These are phyloP conservation scores for Holacanthus passer DNA, from an alignment of 2,113 vertebrate genomes.

Conservation along the genomic window DNA sequence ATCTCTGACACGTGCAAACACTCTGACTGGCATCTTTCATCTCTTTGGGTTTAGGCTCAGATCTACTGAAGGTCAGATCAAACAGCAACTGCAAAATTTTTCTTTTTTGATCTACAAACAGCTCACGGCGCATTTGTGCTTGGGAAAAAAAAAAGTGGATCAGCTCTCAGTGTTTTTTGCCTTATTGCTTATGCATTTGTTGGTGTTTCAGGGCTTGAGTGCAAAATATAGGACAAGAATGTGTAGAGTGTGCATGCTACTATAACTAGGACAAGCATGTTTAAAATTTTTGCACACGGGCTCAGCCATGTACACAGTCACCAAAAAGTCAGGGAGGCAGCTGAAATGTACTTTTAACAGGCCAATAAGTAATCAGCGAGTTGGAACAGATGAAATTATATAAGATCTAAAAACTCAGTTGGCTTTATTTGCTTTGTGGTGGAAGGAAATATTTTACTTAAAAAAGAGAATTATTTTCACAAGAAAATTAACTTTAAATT, in stretches of 20 bases:
- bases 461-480: too few species aligned
- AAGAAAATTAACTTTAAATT: not conserved
- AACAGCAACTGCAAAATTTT: slow-evolving; percentile 47
- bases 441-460: not conserved
- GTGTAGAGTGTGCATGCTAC: slow-evolving; percentile 58
- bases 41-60: slow-evolving; percentile 66
- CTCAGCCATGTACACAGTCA: slow-evolving; percentile 19
- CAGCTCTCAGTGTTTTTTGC: slow-evolving; percentile 53
- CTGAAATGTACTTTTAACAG: slow-evolving; percentile 11
- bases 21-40: slow-evolving; percentile 58
- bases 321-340: slow-evolving; percentile 30
- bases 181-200: slow-evolving; percentile 62
- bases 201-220: slow-evolving; percentile 54
- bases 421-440: not conserved
- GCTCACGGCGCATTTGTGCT: slow-evolving; percentile 38
- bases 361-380: slow-evolving; percentile 8
- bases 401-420: slow-evolving; percentile 5
- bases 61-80: slow-evolving; percentile 69
- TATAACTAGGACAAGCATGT: slow-evolving; percentile 38
- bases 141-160: slow-evolving; percentile 8
- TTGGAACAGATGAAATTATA: not conserved
- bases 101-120: slow-evolving; percentile 52
- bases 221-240: slow-evolving; percentile 48
- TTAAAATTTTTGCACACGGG: slow-evolving; percentile 16
- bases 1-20: slow-evolving; percentile 67